Evolutionary conservation across 1,140 invertebrate genomes (phyloP).

Genomic region (Caenorhabditis elegans): WBcel235 BX284602.5:4510501-4511000

Average conservation of each 20-base stretch:
- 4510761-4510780: neutral
- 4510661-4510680: too few relatives aligned
- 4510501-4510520: too few relatives aligned
- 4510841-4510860: neutral
- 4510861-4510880: neutral
- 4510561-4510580: too few relatives aligned
- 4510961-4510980: neutral
- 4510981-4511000: neutral
- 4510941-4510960: neutral
- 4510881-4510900: neutral
- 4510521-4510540: too few relatives aligned
- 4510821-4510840: constrained; percentile 17
- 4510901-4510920: neutral
- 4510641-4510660: too few relatives aligned
- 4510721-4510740: too few relatives aligned
- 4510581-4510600: too few relatives aligned
- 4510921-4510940: constrained; percentile 26
- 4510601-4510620: too few relatives aligned
- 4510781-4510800: neutral
- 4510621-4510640: too few relatives aligned
- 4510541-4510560: too few relatives aligned
- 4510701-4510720: too few relatives aligned
- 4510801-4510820: neutral
- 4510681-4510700: too few relatives aligned
- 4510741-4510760: constrained; percentile 28